Conservation (phyloP, 1,140 invertebrate genomes). For the Rhyacophila brunnea region DNA sequence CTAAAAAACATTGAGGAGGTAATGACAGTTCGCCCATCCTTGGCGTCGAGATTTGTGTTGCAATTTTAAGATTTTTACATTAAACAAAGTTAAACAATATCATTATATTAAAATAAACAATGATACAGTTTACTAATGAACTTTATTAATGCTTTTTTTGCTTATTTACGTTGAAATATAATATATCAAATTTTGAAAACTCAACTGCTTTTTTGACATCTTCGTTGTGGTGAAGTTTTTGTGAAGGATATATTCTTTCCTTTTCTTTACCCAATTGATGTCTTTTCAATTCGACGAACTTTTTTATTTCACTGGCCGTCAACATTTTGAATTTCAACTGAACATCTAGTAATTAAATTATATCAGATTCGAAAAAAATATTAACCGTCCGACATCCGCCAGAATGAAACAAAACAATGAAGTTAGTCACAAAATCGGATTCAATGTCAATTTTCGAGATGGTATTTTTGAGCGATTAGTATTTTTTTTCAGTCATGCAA, state of each 20-base stretch:
- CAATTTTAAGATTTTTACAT: no score
- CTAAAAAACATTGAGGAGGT: no score
- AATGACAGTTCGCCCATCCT: no score
- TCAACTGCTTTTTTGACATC: no score
- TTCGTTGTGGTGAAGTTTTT: neutral
- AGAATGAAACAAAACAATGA: slow-evolving; percentile 1
- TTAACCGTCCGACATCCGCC: neutral
- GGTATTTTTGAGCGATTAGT: neutral
- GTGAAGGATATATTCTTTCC: neutral
- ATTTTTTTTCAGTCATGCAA: no score
- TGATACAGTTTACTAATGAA: no score
- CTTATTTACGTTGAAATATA: no score
- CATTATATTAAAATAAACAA: no score
- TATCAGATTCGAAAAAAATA: slow-evolving; percentile 1
- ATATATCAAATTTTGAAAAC: no score
- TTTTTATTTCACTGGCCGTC: slow-evolving; percentile 4
- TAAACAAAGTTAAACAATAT: no score
- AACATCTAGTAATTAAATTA: neutral
- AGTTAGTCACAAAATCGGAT: slow-evolving; percentile 1
- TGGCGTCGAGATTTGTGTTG: no score
- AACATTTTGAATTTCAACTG: slow-evolving; percentile 5
- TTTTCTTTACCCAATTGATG: slow-evolving; percentile 11
- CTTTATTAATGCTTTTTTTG: no score
- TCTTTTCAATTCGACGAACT: slow-evolving; percentile 14
- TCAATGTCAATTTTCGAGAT: neutral